Percentiles rank a stretch among this genome's conserved stretches.
These are phyloP conservation scores for Bettongia penicillata DNA, from an alignment of 2,113 vertebrate species.

Conservation along the genomic window DNA sequence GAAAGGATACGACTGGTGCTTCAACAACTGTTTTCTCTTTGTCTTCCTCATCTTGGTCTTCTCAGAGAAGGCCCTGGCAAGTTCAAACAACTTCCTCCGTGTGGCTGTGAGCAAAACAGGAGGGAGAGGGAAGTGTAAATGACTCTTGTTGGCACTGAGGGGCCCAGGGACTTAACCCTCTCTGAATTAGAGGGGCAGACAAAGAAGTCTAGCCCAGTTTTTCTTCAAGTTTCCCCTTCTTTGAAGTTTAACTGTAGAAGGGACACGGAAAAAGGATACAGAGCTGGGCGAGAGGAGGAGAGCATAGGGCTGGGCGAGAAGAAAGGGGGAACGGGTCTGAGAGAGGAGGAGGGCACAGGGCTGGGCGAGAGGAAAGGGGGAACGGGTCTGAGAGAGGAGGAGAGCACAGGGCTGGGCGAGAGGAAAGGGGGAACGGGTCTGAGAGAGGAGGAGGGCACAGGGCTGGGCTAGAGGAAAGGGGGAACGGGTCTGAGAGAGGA, in stretches of 20 bases:
- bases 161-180: background rate
- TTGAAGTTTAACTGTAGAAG: background rate
- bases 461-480: no score
- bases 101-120: conserved; percentile 87
- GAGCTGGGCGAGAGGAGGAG: background rate
- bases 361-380: background rate
- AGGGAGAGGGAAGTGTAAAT: conserved; percentile 12
- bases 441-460: background rate
- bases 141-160: background rate
- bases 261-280: accelerated
- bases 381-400: background rate
- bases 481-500: no score
- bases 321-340: no score
- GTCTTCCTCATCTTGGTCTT: conserved; percentile 97
- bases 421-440: no score
- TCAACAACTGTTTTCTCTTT: conserved; percentile 92
- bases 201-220: background rate
- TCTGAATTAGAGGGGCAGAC: background rate
- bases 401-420: background rate
- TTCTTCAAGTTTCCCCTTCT: background rate
- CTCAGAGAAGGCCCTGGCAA: conserved; percentile 96
- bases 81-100: conserved; percentile 96
- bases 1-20: conserved; percentile 96
- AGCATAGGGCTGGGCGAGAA: background rate
- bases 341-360: background rate